A percentile compares a stretch with the other conserved stretches of the same genome.
These are phyloP conservation scores for Bombylius discolor DNA, from an alignment of 2,888 invertebrate genomes.

Conservation along the genomic window DNA sequence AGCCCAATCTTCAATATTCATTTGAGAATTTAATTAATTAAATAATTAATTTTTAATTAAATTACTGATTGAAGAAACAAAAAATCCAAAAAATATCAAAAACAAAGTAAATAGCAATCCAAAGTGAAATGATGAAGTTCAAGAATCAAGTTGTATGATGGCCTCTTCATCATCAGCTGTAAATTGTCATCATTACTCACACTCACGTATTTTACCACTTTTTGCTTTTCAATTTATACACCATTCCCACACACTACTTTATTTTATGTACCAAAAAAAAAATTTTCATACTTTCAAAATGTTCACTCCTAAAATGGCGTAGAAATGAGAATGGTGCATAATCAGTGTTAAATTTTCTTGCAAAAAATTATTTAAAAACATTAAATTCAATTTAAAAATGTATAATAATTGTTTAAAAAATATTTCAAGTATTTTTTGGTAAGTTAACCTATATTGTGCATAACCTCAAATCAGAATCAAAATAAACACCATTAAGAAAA, in stretches of 20 bases:
- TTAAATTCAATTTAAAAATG: background rate
- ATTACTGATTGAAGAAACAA: too few species aligned
- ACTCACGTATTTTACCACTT: too few species aligned
- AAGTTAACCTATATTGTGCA: slow-evolving; percentile 13
- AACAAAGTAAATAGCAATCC: too few species aligned
- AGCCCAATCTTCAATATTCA: too few species aligned
- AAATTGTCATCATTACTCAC: too few species aligned
- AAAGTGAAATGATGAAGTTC: too few species aligned
- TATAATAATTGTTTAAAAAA: background rate
- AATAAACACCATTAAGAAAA: background rate
- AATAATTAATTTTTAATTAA: too few species aligned
- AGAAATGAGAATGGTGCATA: slow-evolving; percentile 1
- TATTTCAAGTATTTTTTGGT: slow-evolving; percentile 5
- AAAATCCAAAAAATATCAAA: too few species aligned
- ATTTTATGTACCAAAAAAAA: too few species aligned
- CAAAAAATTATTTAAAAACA: slow-evolving; percentile 1
- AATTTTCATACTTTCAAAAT: background rate
- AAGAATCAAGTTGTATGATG: too few species aligned
- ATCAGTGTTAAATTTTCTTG: slow-evolving; percentile 3
- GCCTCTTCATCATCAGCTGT: background rate
- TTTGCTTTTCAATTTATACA: background rate
- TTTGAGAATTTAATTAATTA: too few species aligned
- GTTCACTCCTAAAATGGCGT: slow-evolving; percentile 11
- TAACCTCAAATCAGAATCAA: slow-evolving; percentile 11
- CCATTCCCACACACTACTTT: background rate